Conservation (phyloP, 2,888 invertebrate species). For the Spisula solida region DNA sequence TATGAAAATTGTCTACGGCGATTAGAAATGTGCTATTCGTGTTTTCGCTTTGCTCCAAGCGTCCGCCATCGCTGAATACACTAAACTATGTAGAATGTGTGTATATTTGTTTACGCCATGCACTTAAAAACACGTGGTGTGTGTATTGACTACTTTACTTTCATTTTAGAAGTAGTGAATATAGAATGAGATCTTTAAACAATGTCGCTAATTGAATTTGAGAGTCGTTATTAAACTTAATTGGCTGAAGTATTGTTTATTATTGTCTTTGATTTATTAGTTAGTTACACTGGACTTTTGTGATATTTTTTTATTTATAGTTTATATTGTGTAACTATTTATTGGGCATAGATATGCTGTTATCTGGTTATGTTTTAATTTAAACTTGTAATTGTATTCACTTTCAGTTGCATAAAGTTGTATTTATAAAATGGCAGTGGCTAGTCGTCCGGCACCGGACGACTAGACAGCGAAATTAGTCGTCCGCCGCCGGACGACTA, state of each 20-base stretch:
- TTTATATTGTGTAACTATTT: not conserved
- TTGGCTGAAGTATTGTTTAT: not conserved
- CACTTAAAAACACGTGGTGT: slow-evolving; percentile 12
- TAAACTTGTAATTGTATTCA: too few species aligned
- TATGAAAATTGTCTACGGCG: not conserved
- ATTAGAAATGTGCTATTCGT: not conserved
- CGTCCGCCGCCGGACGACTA: too few species aligned
- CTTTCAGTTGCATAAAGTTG: too few species aligned
- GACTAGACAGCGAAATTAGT: too few species aligned
- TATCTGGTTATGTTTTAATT: too few species aligned
- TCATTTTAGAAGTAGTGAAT: not conserved
- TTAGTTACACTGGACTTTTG: not conserved
- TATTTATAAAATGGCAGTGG: too few species aligned
- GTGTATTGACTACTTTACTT: slow-evolving; percentile 20
- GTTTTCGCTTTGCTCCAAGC: not conserved
- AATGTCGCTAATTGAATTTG: not conserved
- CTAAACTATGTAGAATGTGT: not conserved
- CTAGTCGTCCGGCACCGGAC: too few species aligned
- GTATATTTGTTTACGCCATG: slow-evolving; percentile 17
- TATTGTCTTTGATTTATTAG: not conserved
- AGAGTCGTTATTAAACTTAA: not conserved
- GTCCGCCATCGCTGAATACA: slow-evolving; percentile 28
- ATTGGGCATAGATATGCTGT: too few species aligned
- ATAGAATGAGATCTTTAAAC: not conserved
- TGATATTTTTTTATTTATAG: not conserved